These are phyloP conservation scores for Rhorus exstirpatorius DNA, from an alignment of 2,888 invertebrate species.

Conservation along the genomic window DNA sequence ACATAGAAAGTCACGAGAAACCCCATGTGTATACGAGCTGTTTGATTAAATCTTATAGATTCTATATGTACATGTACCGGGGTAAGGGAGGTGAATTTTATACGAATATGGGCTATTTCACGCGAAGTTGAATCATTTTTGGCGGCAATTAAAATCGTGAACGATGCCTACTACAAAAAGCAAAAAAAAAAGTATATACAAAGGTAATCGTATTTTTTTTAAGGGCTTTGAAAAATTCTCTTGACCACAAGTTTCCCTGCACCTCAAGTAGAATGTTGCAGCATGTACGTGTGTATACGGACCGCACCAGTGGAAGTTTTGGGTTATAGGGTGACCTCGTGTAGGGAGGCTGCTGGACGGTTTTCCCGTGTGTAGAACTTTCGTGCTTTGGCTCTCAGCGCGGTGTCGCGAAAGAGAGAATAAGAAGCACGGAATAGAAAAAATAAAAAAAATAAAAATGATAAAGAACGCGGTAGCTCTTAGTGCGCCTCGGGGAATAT, in stretches of 20 bases:
- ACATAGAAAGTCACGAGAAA: slow-evolving; percentile 5
- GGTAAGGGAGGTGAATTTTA: too few relatives aligned
- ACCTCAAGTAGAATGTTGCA: too few relatives aligned
- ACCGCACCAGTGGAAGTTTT: slow-evolving; percentile 12
- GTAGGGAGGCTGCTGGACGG: slow-evolving; percentile 33
- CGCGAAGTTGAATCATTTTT: not conserved
- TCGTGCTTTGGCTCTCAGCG: slow-evolving; percentile 55
- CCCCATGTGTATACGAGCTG: slow-evolving; percentile 7
- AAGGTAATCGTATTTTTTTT: too few relatives aligned
- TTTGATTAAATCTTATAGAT: slow-evolving; percentile 26
- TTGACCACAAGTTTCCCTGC: too few relatives aligned
- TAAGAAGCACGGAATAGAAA: slow-evolving; percentile 12
- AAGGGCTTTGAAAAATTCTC: too few relatives aligned
- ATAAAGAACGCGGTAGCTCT: slow-evolving; percentile 60
- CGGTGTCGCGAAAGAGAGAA: slow-evolving; percentile 50
- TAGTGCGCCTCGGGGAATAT: slow-evolving; percentile 67
- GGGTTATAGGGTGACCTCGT: slow-evolving; percentile 5
- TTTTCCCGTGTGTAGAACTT: slow-evolving; percentile 56
- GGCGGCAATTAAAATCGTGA: too few relatives aligned
- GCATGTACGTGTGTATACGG: not conserved
- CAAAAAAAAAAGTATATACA: too few relatives aligned
- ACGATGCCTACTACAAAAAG: too few relatives aligned
- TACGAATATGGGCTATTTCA: too few relatives aligned
- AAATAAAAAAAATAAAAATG: slow-evolving; percentile 18
- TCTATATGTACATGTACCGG: not conserved